Conservation (phyloP, 2,797 vertebrate species). For the Gila robusta region DNA sequence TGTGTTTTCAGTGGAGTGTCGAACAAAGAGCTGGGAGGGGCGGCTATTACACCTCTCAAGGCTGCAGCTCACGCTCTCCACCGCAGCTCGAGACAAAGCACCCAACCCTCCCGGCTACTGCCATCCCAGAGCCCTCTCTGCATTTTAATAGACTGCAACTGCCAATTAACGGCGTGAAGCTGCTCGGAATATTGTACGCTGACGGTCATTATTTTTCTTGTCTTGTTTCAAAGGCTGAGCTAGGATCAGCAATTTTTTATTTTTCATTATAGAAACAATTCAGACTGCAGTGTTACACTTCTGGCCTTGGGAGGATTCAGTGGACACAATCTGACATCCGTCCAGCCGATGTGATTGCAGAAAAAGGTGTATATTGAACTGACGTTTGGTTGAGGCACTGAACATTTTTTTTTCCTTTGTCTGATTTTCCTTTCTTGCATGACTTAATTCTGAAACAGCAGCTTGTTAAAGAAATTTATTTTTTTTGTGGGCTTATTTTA, state of each 20-base stretch:
- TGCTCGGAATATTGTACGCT: slow-evolving; percentile 61
- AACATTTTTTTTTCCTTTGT: background rate
- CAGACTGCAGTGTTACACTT: background rate
- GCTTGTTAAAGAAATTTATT: background rate
- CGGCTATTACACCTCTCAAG: slow-evolving; percentile 53
- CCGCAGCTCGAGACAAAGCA: slow-evolving; percentile 51
- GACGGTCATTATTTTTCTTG: slow-evolving; percentile 73
- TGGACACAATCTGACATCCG: background rate
- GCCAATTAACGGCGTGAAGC: slow-evolving; percentile 70
- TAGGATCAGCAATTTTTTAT: slow-evolving; percentile 56
- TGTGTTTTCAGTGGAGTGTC: slow-evolving; percentile 56
- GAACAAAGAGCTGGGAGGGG: slow-evolving; percentile 59
- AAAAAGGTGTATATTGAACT: background rate
- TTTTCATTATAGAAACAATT: background rate
- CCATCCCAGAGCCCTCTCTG: slow-evolving; percentile 61
- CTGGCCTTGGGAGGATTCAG: slow-evolving; percentile 27
- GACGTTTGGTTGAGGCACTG: background rate
- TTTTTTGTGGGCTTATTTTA: background rate
- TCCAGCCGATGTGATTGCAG: background rate
- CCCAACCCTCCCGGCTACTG: slow-evolving; percentile 24
- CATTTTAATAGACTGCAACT: slow-evolving; percentile 73
- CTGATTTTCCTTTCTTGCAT: background rate
- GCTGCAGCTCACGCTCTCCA: slow-evolving; percentile 41
- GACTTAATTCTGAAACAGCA: background rate
- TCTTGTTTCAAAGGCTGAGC: slow-evolving; percentile 66